Percentiles rank a stretch among this genome's conserved stretches.
Evolutionary conservation across 2,113 vertebrate species (phyloP).

Genomic region (Callipepla californica): DNA sequence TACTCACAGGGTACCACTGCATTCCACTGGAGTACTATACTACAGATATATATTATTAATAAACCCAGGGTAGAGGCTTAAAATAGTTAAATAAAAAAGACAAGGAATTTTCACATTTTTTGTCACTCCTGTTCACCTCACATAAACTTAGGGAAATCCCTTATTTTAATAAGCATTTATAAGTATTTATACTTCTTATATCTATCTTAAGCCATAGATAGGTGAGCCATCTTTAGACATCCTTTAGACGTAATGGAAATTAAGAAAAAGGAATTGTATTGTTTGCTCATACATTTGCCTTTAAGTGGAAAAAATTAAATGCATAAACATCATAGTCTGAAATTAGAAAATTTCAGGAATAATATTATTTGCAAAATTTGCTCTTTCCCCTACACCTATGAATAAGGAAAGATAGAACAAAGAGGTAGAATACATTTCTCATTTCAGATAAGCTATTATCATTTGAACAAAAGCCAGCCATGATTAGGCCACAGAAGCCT

Average conservation of each 20-base stretch:
- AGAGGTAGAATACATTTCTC: neutral
- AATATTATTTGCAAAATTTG: neutral
- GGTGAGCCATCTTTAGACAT: neutral
- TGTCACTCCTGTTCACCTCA: neutral
- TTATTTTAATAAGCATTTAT: neutral
- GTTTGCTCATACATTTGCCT: neutral
- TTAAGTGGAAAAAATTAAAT: neutral
- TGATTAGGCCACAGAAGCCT: neutral
- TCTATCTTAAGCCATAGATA: neutral
- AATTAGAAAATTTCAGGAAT: neutral
- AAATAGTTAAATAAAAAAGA: neutral
- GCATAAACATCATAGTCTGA: neutral
- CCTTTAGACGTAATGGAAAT: neutral
- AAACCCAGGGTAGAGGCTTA: neutral
- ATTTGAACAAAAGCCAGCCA: neutral
- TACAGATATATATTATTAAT: neutral
- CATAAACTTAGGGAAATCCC: neutral
- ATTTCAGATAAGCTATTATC: neutral
- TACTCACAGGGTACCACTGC: neutral
- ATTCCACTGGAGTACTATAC: neutral
- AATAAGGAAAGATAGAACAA: neutral
- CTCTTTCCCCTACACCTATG: neutral
- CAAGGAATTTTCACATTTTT: neutral
- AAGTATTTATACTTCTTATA: neutral
- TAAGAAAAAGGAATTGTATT: neutral